These are phyloP conservation scores for Slavum lentiscoides DNA, from an alignment of 2,888 invertebrate genomes.

Conservation along the genomic window DNA sequence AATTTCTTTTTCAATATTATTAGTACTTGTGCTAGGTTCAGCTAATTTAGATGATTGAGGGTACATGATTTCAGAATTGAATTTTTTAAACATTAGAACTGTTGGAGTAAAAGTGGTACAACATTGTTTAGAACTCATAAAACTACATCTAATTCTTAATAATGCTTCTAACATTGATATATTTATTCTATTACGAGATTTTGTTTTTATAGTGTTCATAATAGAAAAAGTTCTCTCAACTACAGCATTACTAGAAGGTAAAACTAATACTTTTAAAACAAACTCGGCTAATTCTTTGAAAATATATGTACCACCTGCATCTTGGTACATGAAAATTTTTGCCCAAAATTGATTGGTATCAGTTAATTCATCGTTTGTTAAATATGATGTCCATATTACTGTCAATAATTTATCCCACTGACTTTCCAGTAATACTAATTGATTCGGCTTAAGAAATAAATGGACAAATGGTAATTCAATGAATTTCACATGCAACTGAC, in stretches of 20 bases:
- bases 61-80: not conserved
- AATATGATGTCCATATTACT: not conserved
- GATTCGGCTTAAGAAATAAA: not conserved
- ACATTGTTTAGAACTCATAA: not conserved
- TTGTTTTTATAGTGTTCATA: not conserved
- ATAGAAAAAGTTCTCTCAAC: not conserved
- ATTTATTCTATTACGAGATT: not conserved
- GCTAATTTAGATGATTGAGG: too few species aligned
- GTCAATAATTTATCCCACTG: not conserved
- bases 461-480: not conserved
- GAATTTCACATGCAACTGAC: not conserved
- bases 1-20: too few species aligned
- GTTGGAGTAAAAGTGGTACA: not conserved
- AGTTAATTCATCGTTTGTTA: not conserved
- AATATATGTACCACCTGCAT: not conserved
- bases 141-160: not conserved
- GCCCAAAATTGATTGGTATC: not conserved
- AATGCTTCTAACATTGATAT: not conserved
- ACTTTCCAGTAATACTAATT: not conserved
- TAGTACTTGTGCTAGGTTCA: not conserved
- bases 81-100: not conserved
- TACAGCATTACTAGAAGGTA: not conserved
- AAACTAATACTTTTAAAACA: not conserved
- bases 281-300: not conserved
- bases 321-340: not conserved